Conservation (phyloP, 2,113 vertebrate genomes). For the Passer montanus region DNA sequence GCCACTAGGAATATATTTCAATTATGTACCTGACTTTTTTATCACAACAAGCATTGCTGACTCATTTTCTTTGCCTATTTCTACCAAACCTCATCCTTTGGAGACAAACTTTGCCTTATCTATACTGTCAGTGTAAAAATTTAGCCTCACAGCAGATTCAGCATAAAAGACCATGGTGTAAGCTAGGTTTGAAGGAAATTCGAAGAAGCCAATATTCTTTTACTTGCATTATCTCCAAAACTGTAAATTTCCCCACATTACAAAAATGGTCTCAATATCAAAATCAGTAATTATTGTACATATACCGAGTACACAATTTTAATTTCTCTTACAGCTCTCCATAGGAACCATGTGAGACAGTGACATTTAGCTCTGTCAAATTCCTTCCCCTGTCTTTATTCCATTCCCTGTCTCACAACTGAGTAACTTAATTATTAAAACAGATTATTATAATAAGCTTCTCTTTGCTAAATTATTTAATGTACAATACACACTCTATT, state of each 20-base stretch:
- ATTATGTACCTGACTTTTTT: background rate
- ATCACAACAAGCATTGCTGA: background rate
- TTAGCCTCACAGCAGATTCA: background rate
- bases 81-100: background rate
- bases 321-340: background rate
- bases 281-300: background rate
- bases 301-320: background rate
- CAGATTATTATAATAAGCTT: background rate
- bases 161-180: background rate
- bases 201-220: background rate
- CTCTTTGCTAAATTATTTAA: background rate
- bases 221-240: background rate
- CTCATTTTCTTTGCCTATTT: background rate
- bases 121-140: background rate
- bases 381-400: background rate
- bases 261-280: background rate
- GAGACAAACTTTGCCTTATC: background rate
- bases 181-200: background rate
- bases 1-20: background rate
- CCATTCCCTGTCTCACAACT: background rate
- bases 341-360: background rate
- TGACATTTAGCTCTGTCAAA: background rate
- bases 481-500: background rate
- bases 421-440: background rate
- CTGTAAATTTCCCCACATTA: background rate